Conservation (phyloP, 2,888 invertebrate species). For the Balanococcus diminutus region DNA sequence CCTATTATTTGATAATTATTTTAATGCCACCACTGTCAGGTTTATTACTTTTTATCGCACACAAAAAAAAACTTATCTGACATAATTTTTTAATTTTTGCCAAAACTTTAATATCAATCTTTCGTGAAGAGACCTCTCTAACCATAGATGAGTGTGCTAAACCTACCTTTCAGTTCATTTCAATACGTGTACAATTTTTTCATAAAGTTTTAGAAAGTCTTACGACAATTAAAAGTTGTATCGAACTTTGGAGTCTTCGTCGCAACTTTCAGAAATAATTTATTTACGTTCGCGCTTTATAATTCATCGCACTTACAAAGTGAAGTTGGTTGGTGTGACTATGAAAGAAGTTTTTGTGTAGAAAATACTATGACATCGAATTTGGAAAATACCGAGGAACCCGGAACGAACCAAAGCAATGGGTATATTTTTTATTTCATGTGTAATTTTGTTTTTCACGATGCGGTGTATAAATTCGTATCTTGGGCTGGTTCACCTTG, state of each 20-base stretch:
- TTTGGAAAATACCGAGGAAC: neutral
- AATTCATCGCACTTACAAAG: neutral
- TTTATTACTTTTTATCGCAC: neutral
- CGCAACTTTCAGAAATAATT: neutral
- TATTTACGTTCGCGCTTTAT: neutral
- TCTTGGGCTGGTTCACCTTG: neutral
- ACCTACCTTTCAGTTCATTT: neutral
- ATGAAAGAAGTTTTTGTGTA: neutral
- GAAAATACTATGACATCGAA: neutral
- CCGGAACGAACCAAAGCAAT: neutral
- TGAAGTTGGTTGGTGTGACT: neutral
- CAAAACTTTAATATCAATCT: neutral
- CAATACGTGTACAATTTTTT: too few species aligned
- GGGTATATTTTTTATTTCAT: neutral
- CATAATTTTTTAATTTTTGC: neutral
- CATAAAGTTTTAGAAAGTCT: neutral
- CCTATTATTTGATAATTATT: neutral
- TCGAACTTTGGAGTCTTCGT: neutral
- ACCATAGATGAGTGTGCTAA: neutral
- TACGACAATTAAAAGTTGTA: neutral
- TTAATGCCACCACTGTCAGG: neutral
- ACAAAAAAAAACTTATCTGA: neutral
- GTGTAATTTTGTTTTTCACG: neutral
- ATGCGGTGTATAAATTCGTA: neutral
- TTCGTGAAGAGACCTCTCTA: too few species aligned